Evolutionary conservation across 2,888 invertebrate genomes (phyloP).

Genomic region (Melanotus villosus): DNA sequence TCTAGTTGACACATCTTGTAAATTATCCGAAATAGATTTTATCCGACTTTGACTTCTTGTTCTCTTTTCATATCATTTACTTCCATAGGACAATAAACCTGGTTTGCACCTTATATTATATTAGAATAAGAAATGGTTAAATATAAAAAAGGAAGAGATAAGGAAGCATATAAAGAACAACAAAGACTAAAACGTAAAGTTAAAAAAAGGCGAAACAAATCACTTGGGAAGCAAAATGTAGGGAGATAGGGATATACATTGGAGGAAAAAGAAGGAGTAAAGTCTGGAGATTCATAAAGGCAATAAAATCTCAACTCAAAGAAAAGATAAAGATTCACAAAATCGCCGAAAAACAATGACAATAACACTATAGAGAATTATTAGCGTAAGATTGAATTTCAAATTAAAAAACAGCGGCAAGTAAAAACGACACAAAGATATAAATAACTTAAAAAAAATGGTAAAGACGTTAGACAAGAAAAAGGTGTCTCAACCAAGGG

Average conservation of each 20-base stretch:
- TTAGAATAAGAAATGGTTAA: neutral
- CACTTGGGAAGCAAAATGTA: neutral
- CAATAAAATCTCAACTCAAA: neutral
- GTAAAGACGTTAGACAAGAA: too few species aligned
- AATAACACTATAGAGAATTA: neutral
- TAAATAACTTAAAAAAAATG: too few species aligned
- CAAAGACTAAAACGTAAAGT: neutral
- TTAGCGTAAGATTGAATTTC: neutral
- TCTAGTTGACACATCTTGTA: too few species aligned
- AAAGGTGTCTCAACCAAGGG: too few species aligned
- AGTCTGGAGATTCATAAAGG: neutral
- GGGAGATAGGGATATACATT: neutral
- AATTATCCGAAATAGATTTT: too few species aligned
- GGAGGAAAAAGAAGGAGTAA: neutral
- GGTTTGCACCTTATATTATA: too few species aligned
- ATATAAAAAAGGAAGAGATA: neutral
- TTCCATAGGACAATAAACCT: too few species aligned
- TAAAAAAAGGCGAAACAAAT: neutral
- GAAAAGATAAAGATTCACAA: neutral
- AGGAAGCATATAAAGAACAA: slow-evolving; percentile 4
- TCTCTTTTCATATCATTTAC: too few species aligned
- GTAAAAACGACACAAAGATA: too few species aligned
- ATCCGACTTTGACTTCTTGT: too few species aligned
- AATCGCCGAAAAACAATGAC: neutral
- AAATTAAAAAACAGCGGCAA: neutral